These are phyloP conservation scores for Epinotia brunnichana DNA, from an alignment of 2,888 invertebrate species.

Conservation along the genomic window DNA sequence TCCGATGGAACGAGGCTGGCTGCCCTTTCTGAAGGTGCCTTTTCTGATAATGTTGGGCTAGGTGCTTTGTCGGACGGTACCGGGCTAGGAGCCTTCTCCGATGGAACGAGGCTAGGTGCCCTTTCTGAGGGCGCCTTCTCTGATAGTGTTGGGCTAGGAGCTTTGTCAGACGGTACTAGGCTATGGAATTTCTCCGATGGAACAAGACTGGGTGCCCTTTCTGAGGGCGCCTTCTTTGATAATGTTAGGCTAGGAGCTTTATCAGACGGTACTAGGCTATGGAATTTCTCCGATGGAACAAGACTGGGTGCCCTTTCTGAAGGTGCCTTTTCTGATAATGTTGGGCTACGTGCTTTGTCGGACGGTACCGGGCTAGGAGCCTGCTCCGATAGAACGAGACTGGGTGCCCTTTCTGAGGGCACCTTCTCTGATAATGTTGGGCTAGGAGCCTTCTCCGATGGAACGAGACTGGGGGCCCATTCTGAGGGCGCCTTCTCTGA, in stretches of 20 bases:
- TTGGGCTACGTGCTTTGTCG: too few relatives aligned
- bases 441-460: slow-evolving; percentile 18
- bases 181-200: slow-evolving; percentile 33
- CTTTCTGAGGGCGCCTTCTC: too few relatives aligned
- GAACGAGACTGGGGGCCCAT: slow-evolving; percentile 18
- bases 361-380: too few relatives aligned
- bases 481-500: slow-evolving; percentile 3
- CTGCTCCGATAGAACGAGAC: slow-evolving; percentile 23
- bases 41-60: slow-evolving; percentile 31
- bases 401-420: slow-evolving; percentile 41
- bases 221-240: slow-evolving; percentile 1
- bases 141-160: neutral
- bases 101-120: too few relatives aligned
- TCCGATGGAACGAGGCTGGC: slow-evolving; percentile 20
- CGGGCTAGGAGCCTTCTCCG: slow-evolving; percentile 27
- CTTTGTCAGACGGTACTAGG: too few relatives aligned
- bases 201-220: slow-evolving; percentile 29
- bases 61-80: slow-evolving; percentile 3
- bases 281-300: slow-evolving; percentile 29
- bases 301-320: slow-evolving; percentile 9
- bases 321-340: neutral
- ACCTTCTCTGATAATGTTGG: slow-evolving; percentile 29
- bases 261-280: too few relatives aligned
- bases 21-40: slow-evolving; percentile 42
- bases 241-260: neutral